Conservation (phyloP, 2,888 invertebrate genomes). For the Hofmannophila pseudospretella region DNA sequence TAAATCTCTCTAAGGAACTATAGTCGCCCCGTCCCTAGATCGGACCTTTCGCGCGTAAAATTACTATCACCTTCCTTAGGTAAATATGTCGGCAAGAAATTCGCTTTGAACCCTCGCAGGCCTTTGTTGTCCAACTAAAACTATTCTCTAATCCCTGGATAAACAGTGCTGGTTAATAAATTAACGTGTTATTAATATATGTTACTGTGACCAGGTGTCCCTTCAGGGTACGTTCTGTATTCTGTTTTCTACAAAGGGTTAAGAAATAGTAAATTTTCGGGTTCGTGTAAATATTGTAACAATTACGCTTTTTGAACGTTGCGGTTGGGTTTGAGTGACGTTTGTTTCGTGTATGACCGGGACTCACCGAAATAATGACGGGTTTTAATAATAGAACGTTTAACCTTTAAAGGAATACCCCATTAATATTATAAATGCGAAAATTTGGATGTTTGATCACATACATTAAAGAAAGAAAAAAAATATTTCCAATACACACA, state of each 20-base stretch:
- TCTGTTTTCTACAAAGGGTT: slow-evolving; percentile 67
- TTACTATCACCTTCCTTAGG: slow-evolving; percentile 76
- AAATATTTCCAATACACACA: too few relatives aligned
- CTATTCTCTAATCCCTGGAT: slow-evolving; percentile 77
- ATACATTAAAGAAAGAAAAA: too few relatives aligned
- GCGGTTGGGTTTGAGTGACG: slow-evolving; percentile 30
- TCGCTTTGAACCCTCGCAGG: slow-evolving; percentile 74
- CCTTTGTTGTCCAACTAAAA: slow-evolving; percentile 78
- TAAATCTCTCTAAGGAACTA: not conserved
- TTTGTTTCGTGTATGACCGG: slow-evolving; percentile 33
- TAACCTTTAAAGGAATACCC: too few relatives aligned
- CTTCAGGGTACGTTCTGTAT: slow-evolving; percentile 51
- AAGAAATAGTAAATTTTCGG: slow-evolving; percentile 58
- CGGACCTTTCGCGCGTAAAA: slow-evolving; percentile 73
- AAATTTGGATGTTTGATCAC: too few relatives aligned
- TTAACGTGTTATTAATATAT: slow-evolving; percentile 77
- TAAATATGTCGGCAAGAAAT: slow-evolving; percentile 78
- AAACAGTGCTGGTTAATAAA: slow-evolving; percentile 77
- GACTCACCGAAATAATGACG: too few relatives aligned
- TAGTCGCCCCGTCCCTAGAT: slow-evolving; percentile 40
- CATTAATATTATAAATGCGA: too few relatives aligned
- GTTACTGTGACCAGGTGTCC: slow-evolving; percentile 73
- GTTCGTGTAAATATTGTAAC: slow-evolving; percentile 68
- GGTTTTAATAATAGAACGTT: too few relatives aligned
- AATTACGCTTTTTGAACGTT: slow-evolving; percentile 56